Base-by-base conservation (phyloP, 35 echinoderm and acorn worm species). In the Apostichopus californicus region DNA sequence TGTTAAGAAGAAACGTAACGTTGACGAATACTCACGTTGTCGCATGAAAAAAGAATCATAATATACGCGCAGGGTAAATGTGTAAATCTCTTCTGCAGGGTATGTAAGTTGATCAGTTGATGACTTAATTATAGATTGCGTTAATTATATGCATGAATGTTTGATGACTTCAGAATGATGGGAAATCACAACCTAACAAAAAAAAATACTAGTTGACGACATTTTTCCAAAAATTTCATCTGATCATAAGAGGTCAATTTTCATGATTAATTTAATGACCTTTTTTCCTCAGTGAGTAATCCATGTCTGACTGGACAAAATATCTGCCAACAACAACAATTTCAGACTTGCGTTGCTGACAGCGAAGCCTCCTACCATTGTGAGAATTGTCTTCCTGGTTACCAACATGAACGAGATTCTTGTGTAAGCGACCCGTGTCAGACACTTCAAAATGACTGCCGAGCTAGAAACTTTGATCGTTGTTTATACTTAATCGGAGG, bases 311-410 rank as follows among this genome's bases (percentile, higher is more conserved):
- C 57, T 28, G 15, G 58, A n/a, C 18, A 87, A 18, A 64, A 87
- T 52, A 87, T 58, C 86, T 87, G 86, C 57, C 6, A 23, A 13
- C 11, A 87, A 25, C n/a, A 28, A 52, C 14, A 87, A 5, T 87
- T 87, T 18, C 18, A 87, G 25, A 22, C 57, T 15, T 87, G 86
- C 28, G 86, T 87, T 11, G 20, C 25, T 25, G 86, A 87, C 64
- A 58, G 58, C 23, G 64, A 65, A 15, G 64, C 22, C 20, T 8
- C 22, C 0, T 87, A 87, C 64, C 86, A 87, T 58, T 87, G 86
- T 87, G 86, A 87, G 59, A 71, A 87, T 4, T 87, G 86, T 71
- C 21, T 65, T 8, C 20, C 64, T 87, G 86, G 86, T 8, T 87
- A 87, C 24, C 86, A 28, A 6, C 57, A 65, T 1, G 86, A 87